Evolutionary conservation across 1,140 invertebrate genomes (phyloP).

Genomic region (Lasioglossum baleicum): DNA sequence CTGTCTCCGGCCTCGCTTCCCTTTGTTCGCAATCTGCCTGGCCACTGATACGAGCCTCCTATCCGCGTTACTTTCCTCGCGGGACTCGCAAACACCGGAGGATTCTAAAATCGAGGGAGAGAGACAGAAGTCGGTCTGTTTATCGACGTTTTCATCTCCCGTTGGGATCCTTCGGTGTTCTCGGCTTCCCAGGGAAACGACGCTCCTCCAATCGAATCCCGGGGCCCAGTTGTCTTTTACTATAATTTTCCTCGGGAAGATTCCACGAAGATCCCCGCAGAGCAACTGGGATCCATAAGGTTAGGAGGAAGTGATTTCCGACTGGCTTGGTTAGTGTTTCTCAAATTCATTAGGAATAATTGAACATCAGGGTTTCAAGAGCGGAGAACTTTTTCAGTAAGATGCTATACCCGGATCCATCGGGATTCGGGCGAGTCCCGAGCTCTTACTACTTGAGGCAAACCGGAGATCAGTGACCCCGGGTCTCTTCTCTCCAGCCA

Average conservation of each 20-base stretch:
- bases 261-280: too few species aligned
- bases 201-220: not conserved
- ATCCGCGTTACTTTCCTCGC: conserved; percentile 20
- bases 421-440: too few species aligned
- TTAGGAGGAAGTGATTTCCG: too few species aligned
- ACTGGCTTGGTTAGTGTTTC: too few species aligned
- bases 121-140: not conserved
- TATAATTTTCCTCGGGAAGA: too few species aligned
- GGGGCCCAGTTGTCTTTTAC: not conserved
- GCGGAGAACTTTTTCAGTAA: too few species aligned
- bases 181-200: not conserved
- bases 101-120: not conserved
- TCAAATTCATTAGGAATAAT: too few species aligned
- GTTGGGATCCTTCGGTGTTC: not conserved
- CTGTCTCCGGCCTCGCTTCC: not conserved
- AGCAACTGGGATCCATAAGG: too few species aligned
- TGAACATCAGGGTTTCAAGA: too few species aligned
- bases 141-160: conserved; percentile 34
- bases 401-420: too few species aligned
- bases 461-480: not conserved
- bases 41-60: conserved; percentile 23
- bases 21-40: conserved; percentile 4
- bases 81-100: conserved; percentile 4
- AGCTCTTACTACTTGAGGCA: not conserved
- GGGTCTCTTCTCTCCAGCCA: not conserved